phyloP scores from a whole-genome alignment of 2,113 vertebrate species.

The Paralichthys olivaceus region DNA sequence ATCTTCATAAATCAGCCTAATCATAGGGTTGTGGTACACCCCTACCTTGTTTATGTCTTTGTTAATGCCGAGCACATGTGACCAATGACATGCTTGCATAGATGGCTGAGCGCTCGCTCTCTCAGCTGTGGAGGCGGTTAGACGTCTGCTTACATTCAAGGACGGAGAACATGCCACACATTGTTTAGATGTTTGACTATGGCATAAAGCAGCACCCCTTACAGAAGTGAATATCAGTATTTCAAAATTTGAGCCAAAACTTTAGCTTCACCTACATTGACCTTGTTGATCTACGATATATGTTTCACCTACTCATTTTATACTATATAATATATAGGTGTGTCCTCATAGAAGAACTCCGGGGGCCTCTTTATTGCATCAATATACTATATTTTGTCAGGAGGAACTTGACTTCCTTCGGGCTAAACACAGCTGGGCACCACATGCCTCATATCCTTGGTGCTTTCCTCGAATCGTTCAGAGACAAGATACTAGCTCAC shows the following conservation, averaged over 20 bases:
- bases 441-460: conserved; percentile 68
- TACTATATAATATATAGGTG: conserved; percentile 11
- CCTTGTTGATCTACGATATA: not conserved
- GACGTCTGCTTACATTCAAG: conserved; percentile 36
- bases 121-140: conserved; percentile 51
- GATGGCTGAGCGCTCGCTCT: conserved; percentile 35
- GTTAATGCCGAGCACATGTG: conserved; percentile 72
- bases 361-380: conserved; percentile 36
- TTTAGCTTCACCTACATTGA: not conserved
- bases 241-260: not conserved
- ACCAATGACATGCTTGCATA: conserved; percentile 64
- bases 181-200: conserved; percentile 55
- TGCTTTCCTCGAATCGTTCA: conserved; percentile 27
- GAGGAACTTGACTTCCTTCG: conserved; percentile 36
- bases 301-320: conserved; percentile 15
- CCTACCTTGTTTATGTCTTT: conserved; percentile 70
- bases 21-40: conserved; percentile 64
- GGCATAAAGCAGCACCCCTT: conserved; percentile 1
- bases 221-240: conserved; percentile 6
- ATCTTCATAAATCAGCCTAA: conserved; percentile 76
- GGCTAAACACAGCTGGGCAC: conserved; percentile 70
- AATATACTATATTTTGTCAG: conserved; percentile 31
- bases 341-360: conserved; percentile 2
- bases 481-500: conserved; percentile 46
- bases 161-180: conserved; percentile 31